Base-by-base conservation (phyloP, 2,888 invertebrate genomes). In the Synergus umbraculus region DNA sequence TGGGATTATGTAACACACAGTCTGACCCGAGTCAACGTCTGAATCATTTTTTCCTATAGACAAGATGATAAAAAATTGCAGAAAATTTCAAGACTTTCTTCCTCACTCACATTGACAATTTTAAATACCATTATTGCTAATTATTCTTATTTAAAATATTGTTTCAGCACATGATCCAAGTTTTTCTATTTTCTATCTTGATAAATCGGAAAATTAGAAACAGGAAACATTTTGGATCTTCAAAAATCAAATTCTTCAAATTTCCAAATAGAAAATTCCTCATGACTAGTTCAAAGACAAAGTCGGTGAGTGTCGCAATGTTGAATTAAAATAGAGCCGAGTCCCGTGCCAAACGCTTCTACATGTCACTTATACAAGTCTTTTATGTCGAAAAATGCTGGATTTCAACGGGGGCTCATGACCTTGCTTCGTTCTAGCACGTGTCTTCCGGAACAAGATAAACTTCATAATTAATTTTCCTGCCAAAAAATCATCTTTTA, bases 311-410 rank as follows among this genome's bases (percentile, higher is more conserved):
- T 88, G 83, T 86, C 81, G 86, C 82, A 88, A 87, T 85, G 76
- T 82, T 79, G 73, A 49, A 79, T 86, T 84, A 89, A 90, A 90
- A 90, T 90, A 89, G 87, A 84, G 82, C 58, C 78, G 78, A 85
- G 76, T 82, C 81, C 76, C 80, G 87, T 90, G 90, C 90, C 90
- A 90, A 90, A 84, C 86, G 81, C 85, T 82, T 84, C 81, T 49
- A 44, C 49, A 73, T 73, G 73, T 73, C 37, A 54, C 46, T 37
- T 73, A 37, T 73, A 73, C 29, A 69, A 69, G 37, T 73, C 54
- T n/a, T 54, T 73, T 73, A 41, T 73, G n/a, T n/a, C 10, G 49
- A 73, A 73, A 73, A 73, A 73, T 73, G 29, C 37, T n/a, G 10
- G 9, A 15, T 49, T 54, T 54, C 9, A 73, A 54, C 37, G n/a